These are phyloP conservation scores for Sebastes diploproa DNA, from an alignment of 2,797 vertebrate genomes.

Conservation along the genomic window DNA sequence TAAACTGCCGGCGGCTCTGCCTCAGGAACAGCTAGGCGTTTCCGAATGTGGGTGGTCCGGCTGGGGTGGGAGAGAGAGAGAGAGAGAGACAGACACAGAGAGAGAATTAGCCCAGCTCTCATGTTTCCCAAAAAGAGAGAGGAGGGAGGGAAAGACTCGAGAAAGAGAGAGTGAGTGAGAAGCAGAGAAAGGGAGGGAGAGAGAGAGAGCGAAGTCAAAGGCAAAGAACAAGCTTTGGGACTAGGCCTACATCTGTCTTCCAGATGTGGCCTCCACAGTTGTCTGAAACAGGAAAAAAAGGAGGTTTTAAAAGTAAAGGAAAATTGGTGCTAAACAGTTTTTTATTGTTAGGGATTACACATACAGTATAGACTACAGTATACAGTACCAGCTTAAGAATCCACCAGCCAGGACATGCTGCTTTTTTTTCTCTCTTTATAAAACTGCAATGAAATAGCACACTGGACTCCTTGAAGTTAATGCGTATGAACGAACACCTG, in stretches of 20 bases:
- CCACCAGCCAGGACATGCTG: slow-evolving; percentile 38
- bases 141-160: slow-evolving; percentile 43
- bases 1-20: slow-evolving; percentile 63
- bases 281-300: slow-evolving; percentile 71
- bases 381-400: slow-evolving; percentile 31
- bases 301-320: slow-evolving; percentile 80
- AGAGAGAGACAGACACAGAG: slow-evolving; percentile 40
- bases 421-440: slow-evolving; percentile 41
- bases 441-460: slow-evolving; percentile 64
- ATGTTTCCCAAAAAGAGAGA: slow-evolving; percentile 76
- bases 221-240: slow-evolving; percentile 71
- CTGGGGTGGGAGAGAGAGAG: slow-evolving; percentile 37
- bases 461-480: slow-evolving; percentile 58
- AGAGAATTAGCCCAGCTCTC: slow-evolving; percentile 80
- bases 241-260: slow-evolving; percentile 83
- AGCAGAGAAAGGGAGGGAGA: slow-evolving; percentile 37
- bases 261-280: slow-evolving; percentile 85
- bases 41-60: slow-evolving; percentile 86
- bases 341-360: slow-evolving; percentile 84
- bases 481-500: slow-evolving; percentile 82
- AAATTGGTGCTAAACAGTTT: slow-evolving; percentile 86
- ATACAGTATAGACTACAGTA: slow-evolving; percentile 63
- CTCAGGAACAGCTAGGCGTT: slow-evolving; percentile 80
- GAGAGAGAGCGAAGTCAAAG: slow-evolving; percentile 60
- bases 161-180: slow-evolving; percentile 72